Evolutionary conservation across 2,797 vertebrate species (phyloP), one percentile per base, ranked within the genome.

Genomic region (Lutjanus argentimaculatus): DNA sequence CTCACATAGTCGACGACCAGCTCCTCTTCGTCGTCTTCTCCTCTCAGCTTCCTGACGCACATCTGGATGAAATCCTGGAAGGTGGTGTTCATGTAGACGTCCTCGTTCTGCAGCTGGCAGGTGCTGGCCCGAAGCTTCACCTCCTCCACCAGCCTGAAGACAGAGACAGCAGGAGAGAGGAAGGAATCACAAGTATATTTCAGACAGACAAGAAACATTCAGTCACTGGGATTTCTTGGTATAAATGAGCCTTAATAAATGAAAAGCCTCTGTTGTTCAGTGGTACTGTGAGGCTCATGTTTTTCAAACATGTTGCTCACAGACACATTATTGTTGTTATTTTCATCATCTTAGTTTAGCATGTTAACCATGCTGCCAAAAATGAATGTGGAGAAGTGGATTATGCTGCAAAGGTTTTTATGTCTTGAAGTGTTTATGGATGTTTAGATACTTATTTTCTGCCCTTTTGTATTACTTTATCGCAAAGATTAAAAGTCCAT

Each of bases 1-100:
- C 96, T 87, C 67, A 97, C 97, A 7, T 97, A 96, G 88, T 97
- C 94, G 1, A 98, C 93, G 0, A 85, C 52, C 19, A 96, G 90
- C 68, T 97, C 93, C 53, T 93, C 88, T 45, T 95, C 94, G 0
- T 80, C 86, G 0, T 96, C 95, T 46, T 97, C 96, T 2, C 97
- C 97, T 65, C 97, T 83, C 21, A 97, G 93, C 89, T 96, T 97
- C 73, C 96, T 94, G 77, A 97, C 96, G 6, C 97, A 93, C 92
- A 95, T 96, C 89, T 98, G 97, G 81, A 97, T 94, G 91, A 98
- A 98, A 52, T 97, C 97, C 74, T 94, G 92, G 83, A 98, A 98
- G 17, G 93, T 96, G 69, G 97, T 95, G 42, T 97, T 97, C 97
- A 98, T 97, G 91, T 98, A 98, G 36, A 98, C 94, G 1, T 98